Percentiles rank a stretch among this genome's conserved stretches.
Conservation (phyloP, 37 sponge, comb jelly and placozoan genomes). For the Dysidea cf. avara region DNA sequence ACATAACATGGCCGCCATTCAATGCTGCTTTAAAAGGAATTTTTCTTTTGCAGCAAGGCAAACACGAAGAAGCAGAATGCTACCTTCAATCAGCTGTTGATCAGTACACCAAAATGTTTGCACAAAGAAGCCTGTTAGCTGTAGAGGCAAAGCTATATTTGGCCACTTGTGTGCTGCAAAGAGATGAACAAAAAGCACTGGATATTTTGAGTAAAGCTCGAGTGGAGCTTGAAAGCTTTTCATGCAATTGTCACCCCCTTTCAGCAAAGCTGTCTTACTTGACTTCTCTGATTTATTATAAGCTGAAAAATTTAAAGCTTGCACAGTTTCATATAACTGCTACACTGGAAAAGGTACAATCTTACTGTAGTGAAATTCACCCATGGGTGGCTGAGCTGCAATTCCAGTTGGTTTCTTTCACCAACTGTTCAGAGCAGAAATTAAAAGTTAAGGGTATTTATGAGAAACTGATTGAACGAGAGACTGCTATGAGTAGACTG, state of each 20-base stretch:
- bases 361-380: neutral
- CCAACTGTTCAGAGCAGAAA: too few relatives aligned
- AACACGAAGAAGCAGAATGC: neutral
- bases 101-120: neutral
- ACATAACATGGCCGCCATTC: slow-evolving; percentile 2
- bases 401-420: too few relatives aligned
- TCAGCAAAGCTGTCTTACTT: slow-evolving; percentile 6
- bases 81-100: neutral
- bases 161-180: neutral
- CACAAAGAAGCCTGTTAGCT: neutral
- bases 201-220: neutral
- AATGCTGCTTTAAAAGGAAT: neutral
- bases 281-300: neutral
- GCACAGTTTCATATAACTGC: neutral
- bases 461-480: neutral
- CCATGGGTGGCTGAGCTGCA: slow-evolving; percentile 1
- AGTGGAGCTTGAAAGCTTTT: neutral
- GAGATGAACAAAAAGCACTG: neutral
- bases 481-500: neutral
- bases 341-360: neutral
- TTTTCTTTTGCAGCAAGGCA: neutral
- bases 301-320: neutral
- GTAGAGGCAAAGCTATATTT: neutral
- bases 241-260: neutral
- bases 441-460: neutral